Percentiles rank a stretch among this genome's conserved stretches.
Evolutionary conservation across 2,797 vertebrate species (phyloP).

Genomic region (Lagodon rhomboides): DNA sequence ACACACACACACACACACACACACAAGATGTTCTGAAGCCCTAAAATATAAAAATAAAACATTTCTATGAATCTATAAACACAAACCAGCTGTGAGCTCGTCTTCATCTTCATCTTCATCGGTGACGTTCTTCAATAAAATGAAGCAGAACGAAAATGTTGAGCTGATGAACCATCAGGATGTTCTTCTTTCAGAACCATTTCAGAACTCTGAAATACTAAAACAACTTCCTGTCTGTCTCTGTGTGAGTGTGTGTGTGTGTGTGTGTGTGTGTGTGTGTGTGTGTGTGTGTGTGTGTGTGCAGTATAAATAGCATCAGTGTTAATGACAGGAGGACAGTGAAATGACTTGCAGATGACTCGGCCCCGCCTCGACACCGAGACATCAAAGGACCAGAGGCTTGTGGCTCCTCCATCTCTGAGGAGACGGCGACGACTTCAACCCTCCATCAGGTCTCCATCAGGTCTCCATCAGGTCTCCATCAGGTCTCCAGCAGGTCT

Average conservation of each 20-base stretch:
- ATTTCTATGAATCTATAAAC: not conserved
- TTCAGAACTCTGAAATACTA: not conserved
- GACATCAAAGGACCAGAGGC: not conserved
- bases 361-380: not conserved
- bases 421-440: not conserved
- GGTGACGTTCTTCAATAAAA: too few species aligned
- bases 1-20: not conserved
- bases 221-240: conserved; percentile 3
- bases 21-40: not conserved
- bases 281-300: conserved; percentile 5
- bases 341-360: conserved; percentile 30
- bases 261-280: not conserved
- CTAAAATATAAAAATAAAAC: too few species aligned
- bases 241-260: not conserved
- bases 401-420: not conserved
- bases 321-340: conserved; percentile 40
- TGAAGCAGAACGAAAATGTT: too few species aligned
- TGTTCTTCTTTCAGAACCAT: not conserved
- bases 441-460: not conserved
- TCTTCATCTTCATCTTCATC: too few species aligned
- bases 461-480: too few species aligned
- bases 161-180: not conserved
- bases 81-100: not conserved
- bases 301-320: conserved; percentile 26
- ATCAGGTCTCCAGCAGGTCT: too few species aligned